Base-by-base conservation (phyloP, 2,113 vertebrate species). In the Stigmatopora argus region DNA sequence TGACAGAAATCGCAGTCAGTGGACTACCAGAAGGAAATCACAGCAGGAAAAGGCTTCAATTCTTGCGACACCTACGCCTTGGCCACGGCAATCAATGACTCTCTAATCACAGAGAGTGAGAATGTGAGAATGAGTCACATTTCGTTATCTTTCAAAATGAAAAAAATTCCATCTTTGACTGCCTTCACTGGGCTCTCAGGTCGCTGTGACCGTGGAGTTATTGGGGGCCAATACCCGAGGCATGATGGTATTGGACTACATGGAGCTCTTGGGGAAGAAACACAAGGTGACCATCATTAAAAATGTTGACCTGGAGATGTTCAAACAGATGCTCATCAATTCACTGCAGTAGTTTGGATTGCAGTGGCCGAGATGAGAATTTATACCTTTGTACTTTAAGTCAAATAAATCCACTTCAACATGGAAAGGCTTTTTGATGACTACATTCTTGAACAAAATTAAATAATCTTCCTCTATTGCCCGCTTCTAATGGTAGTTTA, bases 11-110 rank as follows among this genome's bases (percentile, higher is more conserved):
- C 63, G 0, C 15, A 74, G 44, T n/a, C 51, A 1, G 12, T 61
- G 1, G 5, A 66, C 2, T 62, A 78, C 1, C 49, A 78, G 7
- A 88, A 83, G 41, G 73, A 88, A 21, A 8, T 59, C 51, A 72
- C 72, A 1, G 69, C 52, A 8, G 83, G 80, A 12, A 13, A 58
- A 8, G 89, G 88, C 3, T 92, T 91, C 67, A 74, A 90, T 55
- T 61, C 88, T 21, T 91, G 90, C 13, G 90, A 93, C 69, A 81
- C 82, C 38, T 93, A 87, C n/a, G 90, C 89, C 10, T 48, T 92
- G 83, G 90, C 90, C 4, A 89, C 89, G 4, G 92, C 88, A 5
- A 62, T 92, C 14, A 80, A 92, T 2, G 74, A 89, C 3, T 34
- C 11, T 0, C 77, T 90, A 8, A 31, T 89, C 31, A 77, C 75